Conservation (phyloP, 2,797 vertebrate species). For the Simalia tracyae region DNA sequence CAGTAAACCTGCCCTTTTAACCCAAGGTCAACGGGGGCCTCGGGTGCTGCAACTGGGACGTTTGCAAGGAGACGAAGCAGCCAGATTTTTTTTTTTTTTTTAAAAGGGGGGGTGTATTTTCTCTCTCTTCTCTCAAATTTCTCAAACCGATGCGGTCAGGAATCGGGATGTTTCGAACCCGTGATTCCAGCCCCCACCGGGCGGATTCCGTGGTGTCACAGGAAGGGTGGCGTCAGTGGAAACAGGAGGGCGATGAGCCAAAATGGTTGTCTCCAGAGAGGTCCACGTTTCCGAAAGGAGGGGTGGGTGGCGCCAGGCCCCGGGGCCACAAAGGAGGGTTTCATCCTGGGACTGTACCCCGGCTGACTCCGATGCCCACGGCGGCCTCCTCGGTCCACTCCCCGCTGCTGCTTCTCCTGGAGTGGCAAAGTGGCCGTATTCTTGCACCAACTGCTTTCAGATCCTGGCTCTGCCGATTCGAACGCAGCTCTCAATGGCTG, state of each 20-base stretch:
- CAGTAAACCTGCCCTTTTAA: conserved; percentile 30
- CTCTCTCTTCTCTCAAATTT: background rate
- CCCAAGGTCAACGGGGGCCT: conserved; percentile 24
- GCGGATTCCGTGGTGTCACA: background rate
- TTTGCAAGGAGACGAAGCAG: background rate
- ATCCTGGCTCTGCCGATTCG: background rate
- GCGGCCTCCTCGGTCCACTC: no score
- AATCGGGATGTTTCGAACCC: no score
- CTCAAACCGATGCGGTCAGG: background rate
- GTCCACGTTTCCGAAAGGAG: background rate
- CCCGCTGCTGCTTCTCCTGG: background rate
- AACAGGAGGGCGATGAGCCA: background rate
- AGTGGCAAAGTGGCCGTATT: accelerated
- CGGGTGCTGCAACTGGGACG: background rate
- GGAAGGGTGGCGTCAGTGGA: background rate
- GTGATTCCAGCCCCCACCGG: background rate
- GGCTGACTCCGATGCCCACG: background rate
- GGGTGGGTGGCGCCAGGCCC: background rate
- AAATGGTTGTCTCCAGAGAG: background rate
- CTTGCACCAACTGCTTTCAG: background rate
- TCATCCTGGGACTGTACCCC: background rate
- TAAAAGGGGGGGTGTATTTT: no score
- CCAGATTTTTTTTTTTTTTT: no score
- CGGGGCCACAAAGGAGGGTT: background rate
- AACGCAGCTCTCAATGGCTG: background rate